These are phyloP conservation scores for Yponomeuta evonymella DNA, from an alignment of 2,888 invertebrate species.

Conservation along the genomic window DNA sequence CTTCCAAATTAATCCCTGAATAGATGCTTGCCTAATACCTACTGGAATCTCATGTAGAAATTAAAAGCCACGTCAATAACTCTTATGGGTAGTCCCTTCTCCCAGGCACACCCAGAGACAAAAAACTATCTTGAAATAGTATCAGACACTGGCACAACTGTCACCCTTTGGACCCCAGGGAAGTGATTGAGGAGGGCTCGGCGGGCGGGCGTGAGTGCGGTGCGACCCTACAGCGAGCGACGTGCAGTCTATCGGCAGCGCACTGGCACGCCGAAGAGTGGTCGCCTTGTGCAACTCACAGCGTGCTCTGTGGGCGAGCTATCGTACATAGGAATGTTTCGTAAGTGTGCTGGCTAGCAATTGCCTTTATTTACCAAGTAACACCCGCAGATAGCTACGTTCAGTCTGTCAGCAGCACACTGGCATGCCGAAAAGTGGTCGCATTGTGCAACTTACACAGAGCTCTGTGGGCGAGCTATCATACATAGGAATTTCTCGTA, in stretches of 20 bases:
- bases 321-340: slow-evolving; percentile 56
- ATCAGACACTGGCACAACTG: background rate
- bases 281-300: slow-evolving; percentile 53
- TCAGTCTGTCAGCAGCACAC: slow-evolving; percentile 31
- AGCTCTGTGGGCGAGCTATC: slow-evolving; percentile 57
- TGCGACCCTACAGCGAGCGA: slow-evolving; percentile 58
- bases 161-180: slow-evolving; percentile 33
- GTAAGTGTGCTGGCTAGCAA: slow-evolving; percentile 27
- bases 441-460: slow-evolving; percentile 49
- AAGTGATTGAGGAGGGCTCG: slow-evolving; percentile 62
- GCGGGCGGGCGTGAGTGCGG: slow-evolving; percentile 65
- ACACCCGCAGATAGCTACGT: too few relatives aligned
- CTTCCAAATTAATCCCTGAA: too few relatives aligned
- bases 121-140: background rate
- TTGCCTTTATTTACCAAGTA: too few relatives aligned
- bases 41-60: too few relatives aligned
- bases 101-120: background rate
- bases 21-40: too few relatives aligned
- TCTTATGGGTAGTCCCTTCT: too few relatives aligned
- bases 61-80: too few relatives aligned
- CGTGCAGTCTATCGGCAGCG: slow-evolving; percentile 52
- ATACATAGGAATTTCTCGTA: slow-evolving; percentile 59
- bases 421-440: slow-evolving; percentile 58
- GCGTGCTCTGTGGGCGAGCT: slow-evolving; percentile 56
- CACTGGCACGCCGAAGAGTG: slow-evolving; percentile 57